Evolutionary conservation across 92 coral and sea anemone genomes (phyloP), one percentile per base, ranked within the genome.

Genomic region (Muricea muricata): DNA sequence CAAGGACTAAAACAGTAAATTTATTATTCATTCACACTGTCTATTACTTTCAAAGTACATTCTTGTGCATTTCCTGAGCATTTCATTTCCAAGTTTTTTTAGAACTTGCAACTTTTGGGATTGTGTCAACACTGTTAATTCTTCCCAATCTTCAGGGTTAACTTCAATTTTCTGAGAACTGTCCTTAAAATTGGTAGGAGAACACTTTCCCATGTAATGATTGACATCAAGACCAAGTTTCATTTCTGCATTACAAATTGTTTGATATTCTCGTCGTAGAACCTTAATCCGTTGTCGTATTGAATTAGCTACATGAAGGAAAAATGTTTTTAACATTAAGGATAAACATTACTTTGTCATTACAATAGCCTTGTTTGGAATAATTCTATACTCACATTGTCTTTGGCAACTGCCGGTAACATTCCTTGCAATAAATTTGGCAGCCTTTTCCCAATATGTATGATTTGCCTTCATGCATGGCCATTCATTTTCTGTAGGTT

Each of bases 391-490:
- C n/a, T n/a, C 50, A 45, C 50, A 45, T 45, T 45, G 50, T 45
- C 50, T 37, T 37, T 37, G 5, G 9, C 42, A 37, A 37, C 42
- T 37, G 42, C 42, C 42, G 4, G 42, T 37, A 37, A 37, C 42
- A 37, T 37, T 37, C 5, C 9, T 9, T 37, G 42, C 42, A 37
- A 37, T 37, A 37, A 37, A 37, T 9, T 37, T 37, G 42, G 81
- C 86, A 52, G 86, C 86, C 13, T 52, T 56, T 14, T 1, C 18
- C 90, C 90, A 86, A 30, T 80, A 80, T 15, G 55, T 24, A 33
- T 79, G 67, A 8, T 50, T 80, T 10, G 90, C n/a, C 25, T 78
- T 71, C 72, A 86, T 75, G 39, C 72, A 68, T 25, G 86, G 90
- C 90, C 90, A 86, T 46, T 65, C 58, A 47, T 58, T 71, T 3